Base-by-base conservation (phyloP, 2,797 vertebrate species). In the Siniperca undulata region DNA sequence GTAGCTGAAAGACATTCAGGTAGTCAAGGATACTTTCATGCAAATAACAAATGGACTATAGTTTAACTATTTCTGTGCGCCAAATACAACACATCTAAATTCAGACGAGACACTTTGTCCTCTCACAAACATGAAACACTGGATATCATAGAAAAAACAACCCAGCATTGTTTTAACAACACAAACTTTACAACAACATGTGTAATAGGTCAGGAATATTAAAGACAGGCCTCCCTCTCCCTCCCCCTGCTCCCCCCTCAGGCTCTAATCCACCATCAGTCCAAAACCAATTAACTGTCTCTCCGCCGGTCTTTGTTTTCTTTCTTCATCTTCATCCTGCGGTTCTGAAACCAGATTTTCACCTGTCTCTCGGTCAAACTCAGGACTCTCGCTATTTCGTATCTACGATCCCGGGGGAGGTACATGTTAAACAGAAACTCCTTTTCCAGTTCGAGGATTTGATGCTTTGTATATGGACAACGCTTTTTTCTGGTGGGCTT, bases 261-360 rank as follows among this genome's bases (percentile, higher is more conserved):
- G 56, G 38, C 82, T 70, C 75, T 70, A 48, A 73, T 78, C 69
- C 77, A 65, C 61, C 82, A 34, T 77, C 84, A 82, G 77, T 88
- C 78, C 80, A 80, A 64, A 79, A n/a, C 20, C 30, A 62, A 70
- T 89, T 91, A 92, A 88, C 86, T 92, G 88, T 88, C 88, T 90
- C 97, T 98, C 4, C 97, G 96, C 83, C 97, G 95, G 81, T 99
- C 97, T 94, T 97, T 98, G 96, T 98, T 99, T 91, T 98, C 98
- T 92, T 99, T 99, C 97, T 99, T 99, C 98, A 99, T 99, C 97
- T 99, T 99, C 98, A 99, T 99, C 93, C 98, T 97, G 92, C 98
- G 97, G 93, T 99, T 99, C 94, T 99, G 98, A 95, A 99, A 99
- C 98, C 98, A 99, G 91, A 99, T 99, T 96, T 99, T 99, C 90